Evolutionary conservation across 2,888 invertebrate genomes (phyloP).

Genomic region (Cenopis cana): DNA sequence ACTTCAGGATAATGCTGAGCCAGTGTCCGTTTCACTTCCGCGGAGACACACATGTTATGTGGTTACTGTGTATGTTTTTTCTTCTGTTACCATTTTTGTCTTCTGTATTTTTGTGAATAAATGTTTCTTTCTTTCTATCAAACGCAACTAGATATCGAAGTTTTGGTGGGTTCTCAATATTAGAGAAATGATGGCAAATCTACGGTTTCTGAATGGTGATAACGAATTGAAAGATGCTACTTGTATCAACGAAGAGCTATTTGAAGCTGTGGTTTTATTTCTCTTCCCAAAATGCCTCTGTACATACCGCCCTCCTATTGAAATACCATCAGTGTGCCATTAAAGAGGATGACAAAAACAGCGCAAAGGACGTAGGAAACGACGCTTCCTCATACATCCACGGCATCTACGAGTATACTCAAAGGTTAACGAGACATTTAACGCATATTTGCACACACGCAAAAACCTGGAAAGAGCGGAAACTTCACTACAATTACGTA

Average conservation of each 20-base stretch:
- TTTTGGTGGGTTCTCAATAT: too few species aligned
- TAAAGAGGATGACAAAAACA: conserved; percentile 17
- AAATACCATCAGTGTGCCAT: background rate
- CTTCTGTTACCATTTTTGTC: too few species aligned
- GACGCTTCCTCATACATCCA: conserved; percentile 72
- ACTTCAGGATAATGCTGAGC: too few species aligned
- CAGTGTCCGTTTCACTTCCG: too few species aligned
- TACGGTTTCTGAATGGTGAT: too few species aligned
- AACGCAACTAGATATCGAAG: too few species aligned
- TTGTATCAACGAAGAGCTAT: background rate
- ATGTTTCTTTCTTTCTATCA: too few species aligned
- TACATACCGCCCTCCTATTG: background rate
- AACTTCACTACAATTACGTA: conserved; percentile 52
- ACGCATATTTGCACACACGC: conserved; percentile 65
- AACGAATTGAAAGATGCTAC: too few species aligned
- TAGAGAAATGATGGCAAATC: too few species aligned
- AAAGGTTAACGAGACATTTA: conserved; percentile 77
- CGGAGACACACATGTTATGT: too few species aligned
- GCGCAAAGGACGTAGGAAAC: conserved; percentile 49
- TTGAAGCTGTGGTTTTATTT: background rate
- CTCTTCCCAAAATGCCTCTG: background rate
- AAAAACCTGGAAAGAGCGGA: conserved; percentile 61
- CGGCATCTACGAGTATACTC: conserved; percentile 61
- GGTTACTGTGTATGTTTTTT: too few species aligned
- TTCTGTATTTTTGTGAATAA: too few species aligned